Evolutionary conservation across 92 coral and sea anemone species (phyloP).

Genomic region (Parazoanthus swiftii): DNA sequence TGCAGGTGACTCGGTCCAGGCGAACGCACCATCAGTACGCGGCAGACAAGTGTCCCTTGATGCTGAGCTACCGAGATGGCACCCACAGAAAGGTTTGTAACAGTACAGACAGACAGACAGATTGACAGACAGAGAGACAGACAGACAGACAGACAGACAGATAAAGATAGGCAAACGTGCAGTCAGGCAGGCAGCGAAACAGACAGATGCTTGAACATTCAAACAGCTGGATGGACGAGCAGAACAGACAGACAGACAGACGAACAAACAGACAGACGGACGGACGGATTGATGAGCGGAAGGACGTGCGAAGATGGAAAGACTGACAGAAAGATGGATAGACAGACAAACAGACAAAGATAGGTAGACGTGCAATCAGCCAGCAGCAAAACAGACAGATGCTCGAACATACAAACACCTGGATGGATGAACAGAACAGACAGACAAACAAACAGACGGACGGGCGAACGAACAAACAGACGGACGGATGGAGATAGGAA

Average conservation of each 20-base stretch:
- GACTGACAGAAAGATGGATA: background rate
- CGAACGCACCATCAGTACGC: constrained; percentile 44
- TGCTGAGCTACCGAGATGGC: constrained; percentile 32
- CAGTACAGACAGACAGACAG: background rate
- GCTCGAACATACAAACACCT: too few relatives aligned
- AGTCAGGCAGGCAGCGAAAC: background rate
- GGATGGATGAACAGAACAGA: too few relatives aligned
- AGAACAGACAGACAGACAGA: too few relatives aligned
- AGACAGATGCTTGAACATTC: background rate
- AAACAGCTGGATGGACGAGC: too few relatives aligned
- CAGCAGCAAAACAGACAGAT: background rate
- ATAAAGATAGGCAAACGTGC: background rate
- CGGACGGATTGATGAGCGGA: too few relatives aligned
- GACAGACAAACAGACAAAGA: background rate
- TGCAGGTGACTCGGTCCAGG: constrained; percentile 32
- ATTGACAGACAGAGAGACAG: too few relatives aligned
- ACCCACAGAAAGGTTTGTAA: constrained; percentile 32
- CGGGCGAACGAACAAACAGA: too few relatives aligned
- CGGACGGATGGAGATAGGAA: background rate
- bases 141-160: background rate
- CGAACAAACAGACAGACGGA: too few relatives aligned
- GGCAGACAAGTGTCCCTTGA: constrained; percentile 45
- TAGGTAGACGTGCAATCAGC: background rate
- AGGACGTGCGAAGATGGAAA: background rate
- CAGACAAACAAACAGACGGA: too few relatives aligned